These are phyloP conservation scores for Tachuris rubrigastra DNA, from an alignment of 2,113 vertebrate genomes.

Conservation along the genomic window DNA sequence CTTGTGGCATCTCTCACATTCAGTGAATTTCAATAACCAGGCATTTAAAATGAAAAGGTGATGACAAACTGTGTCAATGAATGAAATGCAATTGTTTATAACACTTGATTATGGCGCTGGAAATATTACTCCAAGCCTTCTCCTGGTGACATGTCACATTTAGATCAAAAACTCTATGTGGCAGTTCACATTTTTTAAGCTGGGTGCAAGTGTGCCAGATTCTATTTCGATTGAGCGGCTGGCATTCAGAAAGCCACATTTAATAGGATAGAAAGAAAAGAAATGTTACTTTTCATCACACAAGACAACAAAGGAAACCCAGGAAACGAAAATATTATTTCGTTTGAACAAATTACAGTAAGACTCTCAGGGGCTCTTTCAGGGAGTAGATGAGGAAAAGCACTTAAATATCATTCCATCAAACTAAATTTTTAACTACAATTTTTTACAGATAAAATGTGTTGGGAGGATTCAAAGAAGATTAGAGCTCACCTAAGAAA, in stretches of 20 bases:
- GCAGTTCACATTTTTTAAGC: constrained; percentile 71
- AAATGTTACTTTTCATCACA: constrained; percentile 86
- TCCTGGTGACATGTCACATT: constrained; percentile 71
- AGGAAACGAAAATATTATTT: constrained; percentile 87
- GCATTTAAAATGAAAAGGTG: constrained; percentile 43
- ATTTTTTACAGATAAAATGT: constrained; percentile 81
- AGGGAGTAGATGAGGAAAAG: constrained; percentile 80
- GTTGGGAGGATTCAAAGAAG: constrained; percentile 84
- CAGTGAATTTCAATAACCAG: constrained; percentile 36
- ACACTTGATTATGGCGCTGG: constrained; percentile 31
- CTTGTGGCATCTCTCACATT: constrained; percentile 15
- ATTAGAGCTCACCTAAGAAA: constrained; percentile 86
- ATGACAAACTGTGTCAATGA: constrained; percentile 64
- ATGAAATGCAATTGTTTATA: constrained; percentile 56
- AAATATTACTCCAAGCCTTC: constrained; percentile 43
- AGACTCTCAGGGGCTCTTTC: constrained; percentile 78
- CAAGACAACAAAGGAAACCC: constrained; percentile 82
- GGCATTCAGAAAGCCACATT: constrained; percentile 69
- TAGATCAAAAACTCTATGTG: constrained; percentile 72
- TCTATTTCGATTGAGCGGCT: constrained; percentile 73
- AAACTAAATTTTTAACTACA: constrained; percentile 85
- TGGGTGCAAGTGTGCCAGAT: constrained; percentile 70
- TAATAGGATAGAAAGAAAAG: constrained; percentile 83
- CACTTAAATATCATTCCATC: constrained; percentile 85
- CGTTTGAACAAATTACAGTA: constrained; percentile 83